Evolutionary conservation across 2,113 vertebrate species (phyloP), one percentile per base, ranked within the genome.

Genomic region (Myotis lucifugus): DNA sequence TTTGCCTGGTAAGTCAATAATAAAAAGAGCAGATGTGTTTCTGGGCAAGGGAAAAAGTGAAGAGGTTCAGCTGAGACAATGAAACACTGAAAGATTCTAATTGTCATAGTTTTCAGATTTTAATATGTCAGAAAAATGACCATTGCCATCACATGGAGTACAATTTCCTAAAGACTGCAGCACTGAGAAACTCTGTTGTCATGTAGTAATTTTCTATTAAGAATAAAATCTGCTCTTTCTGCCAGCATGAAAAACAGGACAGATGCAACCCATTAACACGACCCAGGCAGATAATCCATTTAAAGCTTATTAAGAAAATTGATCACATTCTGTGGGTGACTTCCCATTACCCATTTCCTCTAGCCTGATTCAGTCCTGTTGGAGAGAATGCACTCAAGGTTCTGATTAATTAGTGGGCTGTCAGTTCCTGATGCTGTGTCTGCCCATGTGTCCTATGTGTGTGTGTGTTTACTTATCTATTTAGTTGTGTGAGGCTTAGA

Each of bases 1-100:
- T 97, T 97, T 97, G 87, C 97, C 97, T 98, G 97, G 86, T 98
- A 98, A 98, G 98, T 81, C 93, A 96, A 96, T 85, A 93, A 70
- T 97, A 97, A 97, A 98, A 98, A 95, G 95, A 97, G 72, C 97
- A 98, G 97, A 97, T 90, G 56, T 97, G 91, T 94, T 94, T 76
- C 85, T 96, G 81, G 77, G 90, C 76, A 66, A 93, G 85, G 93
- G 70, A 18, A 94, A 96, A 91, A 94, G 78, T 74, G 94, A 96
- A 69, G 79, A 95, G 90, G 90, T 97, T 97, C 90, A 85, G 69
- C 34, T 93, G 91, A 97, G 92, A 85, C 85, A 95, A 2, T 83
- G 78, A 97, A 97, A 96, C 54, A 88, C 93, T 23, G 77, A 76
- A 73, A 81, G 9, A 32, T 78, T 70, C 73, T 67, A 52, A 84